Evolutionary conservation across 1,140 invertebrate genomes (phyloP), one percentile per base, ranked within the genome.

Genomic region (Pseudomyrmex sp.): DNA sequence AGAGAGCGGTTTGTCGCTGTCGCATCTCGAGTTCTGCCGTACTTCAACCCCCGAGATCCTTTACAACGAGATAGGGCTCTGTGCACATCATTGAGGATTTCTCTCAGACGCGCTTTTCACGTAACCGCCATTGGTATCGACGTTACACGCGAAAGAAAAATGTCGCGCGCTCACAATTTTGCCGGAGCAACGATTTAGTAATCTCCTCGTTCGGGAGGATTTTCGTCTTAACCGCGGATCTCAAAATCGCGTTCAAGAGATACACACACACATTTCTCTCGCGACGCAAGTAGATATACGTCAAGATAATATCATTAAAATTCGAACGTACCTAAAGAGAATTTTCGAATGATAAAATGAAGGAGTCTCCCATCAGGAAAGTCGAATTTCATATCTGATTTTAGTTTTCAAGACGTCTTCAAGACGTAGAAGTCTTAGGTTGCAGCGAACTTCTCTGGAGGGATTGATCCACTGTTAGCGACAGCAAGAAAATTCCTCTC

Each of bases 31-130:
- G 79, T 65, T 69, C 68, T 15, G 54, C 74, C 79, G 77, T 82
- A 74, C 68, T 44, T 82, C 50, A 62, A 35, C 46, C 13, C 13
- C 15, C 62, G 1, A 83, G 79, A 85, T 85, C 79, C 62, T 48
- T 83, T 82, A 85, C 84, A 75, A 75, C 66, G 70, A 52, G 75
- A 74, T 52, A 76, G 56, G 75, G 74, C 75, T 72, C 54, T 77
- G 73, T 65, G 52, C 69, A 73, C 84, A 54, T 85, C 84, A 88
- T 88, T 85, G 74, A 80, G 80, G 86, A 88, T 88, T 86, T 84
- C 73, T 75, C 26, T 68, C 18, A 62, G 75, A 82, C 44, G 83
- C 76, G 56, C 66, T 61, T 54, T 59, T 61, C 69, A 54, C 69
- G 44, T 23, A 82, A 26, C 54, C 68, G 23, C 23, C 77, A 52